A percentile compares a stretch with the other conserved stretches of the same genome.
These are phyloP conservation scores for Triops cancriformis DNA, from an alignment of 1,140 invertebrate genomes.

Conservation along the genomic window DNA sequence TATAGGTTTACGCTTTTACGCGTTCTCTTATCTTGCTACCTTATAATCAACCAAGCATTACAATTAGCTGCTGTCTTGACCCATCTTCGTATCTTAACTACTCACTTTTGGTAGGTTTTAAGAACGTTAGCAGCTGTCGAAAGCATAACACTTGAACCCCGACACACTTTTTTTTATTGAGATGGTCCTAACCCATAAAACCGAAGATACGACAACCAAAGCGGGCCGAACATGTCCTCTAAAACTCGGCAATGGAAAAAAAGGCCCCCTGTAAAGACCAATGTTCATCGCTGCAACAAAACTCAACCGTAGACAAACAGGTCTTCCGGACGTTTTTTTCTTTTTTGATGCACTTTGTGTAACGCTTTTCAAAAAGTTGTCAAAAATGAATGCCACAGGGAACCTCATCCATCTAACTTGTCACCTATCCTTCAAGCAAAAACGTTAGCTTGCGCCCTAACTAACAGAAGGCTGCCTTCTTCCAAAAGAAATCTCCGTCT, in stretches of 20 bases:
- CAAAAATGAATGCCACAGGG: too few relatives aligned
- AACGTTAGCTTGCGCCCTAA: too few relatives aligned
- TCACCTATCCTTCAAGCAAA: too few relatives aligned
- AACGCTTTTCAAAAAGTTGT: too few relatives aligned
- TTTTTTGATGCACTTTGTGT: not conserved
- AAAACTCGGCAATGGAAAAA: not conserved
- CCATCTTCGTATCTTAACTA: slow-evolving; percentile 6
- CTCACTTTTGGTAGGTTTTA: not conserved
- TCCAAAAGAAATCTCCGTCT: too few relatives aligned
- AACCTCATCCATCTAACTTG: too few relatives aligned
- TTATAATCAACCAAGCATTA: slow-evolving; percentile 14
- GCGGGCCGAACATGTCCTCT: not conserved
- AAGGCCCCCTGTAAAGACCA: not conserved
- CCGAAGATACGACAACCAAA: not conserved
- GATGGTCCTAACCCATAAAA: not conserved
- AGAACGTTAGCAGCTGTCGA: not conserved
- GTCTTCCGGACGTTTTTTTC: not conserved
- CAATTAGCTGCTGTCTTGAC: not conserved
- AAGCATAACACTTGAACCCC: not conserved
- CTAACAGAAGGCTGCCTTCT: too few relatives aligned
- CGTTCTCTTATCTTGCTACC: slow-evolving; percentile 6
- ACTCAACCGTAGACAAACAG: not conserved
- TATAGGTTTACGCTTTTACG: slow-evolving; percentile 10
- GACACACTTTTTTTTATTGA: not conserved
- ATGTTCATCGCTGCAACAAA: not conserved